Evolutionary conservation across 2,888 invertebrate genomes (phyloP).

Genomic region (Xylophagus ater): DNA sequence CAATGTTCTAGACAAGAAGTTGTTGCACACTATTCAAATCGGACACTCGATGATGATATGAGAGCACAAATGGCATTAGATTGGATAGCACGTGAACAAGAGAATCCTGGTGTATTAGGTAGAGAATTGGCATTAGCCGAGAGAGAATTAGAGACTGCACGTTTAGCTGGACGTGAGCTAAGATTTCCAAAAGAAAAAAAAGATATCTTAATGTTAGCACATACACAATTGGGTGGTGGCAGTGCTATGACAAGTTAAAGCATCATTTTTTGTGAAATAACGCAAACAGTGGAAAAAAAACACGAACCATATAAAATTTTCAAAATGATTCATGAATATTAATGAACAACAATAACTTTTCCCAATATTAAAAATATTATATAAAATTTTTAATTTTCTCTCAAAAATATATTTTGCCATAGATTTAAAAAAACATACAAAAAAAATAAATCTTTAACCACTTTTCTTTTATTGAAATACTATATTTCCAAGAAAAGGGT

Average conservation of each 20-base stretch:
- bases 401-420: background rate
- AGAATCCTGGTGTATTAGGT: slow-evolving; percentile 62
- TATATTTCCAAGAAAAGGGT: too few relatives aligned
- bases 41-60: slow-evolving; percentile 90
- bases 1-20: slow-evolving; percentile 90
- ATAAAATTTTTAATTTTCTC: background rate
- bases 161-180: slow-evolving; percentile 79
- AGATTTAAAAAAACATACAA: background rate
- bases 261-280: background rate
- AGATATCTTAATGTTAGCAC: slow-evolving; percentile 82
- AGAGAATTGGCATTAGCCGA: slow-evolving; percentile 76
- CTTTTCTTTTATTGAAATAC: too few relatives aligned
- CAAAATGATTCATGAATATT: background rate
- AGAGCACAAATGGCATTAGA: slow-evolving; percentile 91
- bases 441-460: too few relatives aligned
- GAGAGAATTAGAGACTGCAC: slow-evolving; percentile 72
- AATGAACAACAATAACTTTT: background rate
- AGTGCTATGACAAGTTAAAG: slow-evolving; percentile 21
- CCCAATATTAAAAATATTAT: background rate
- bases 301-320: background rate
- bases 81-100: slow-evolving; percentile 79
- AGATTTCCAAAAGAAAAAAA: slow-evolving; percentile 93
- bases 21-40: slow-evolving; percentile 85
- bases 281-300: background rate
- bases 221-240: slow-evolving; percentile 59